phyloP scores from a whole-genome alignment of 2,113 vertebrate genomes.

The Saguinus midas region DNA sequence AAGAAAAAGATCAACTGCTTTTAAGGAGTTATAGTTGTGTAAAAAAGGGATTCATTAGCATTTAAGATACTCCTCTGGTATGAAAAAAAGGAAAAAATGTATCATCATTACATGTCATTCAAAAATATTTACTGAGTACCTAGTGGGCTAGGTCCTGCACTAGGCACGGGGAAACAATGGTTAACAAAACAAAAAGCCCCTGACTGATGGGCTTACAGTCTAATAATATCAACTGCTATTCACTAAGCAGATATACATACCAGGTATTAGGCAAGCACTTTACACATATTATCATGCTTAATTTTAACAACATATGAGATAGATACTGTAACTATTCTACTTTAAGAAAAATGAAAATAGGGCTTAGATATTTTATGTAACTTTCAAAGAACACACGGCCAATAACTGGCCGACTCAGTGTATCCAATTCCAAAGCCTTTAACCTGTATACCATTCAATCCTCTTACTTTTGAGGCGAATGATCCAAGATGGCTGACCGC shows the following conservation, averaged over 20 bases:
- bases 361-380: neutral
- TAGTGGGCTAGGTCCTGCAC: neutral
- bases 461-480: neutral
- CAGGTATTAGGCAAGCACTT: neutral
- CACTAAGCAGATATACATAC: neutral
- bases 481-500: too few relatives aligned
- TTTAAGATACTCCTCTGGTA: slow-evolving; percentile 9
- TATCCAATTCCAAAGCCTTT: neutral
- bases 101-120: neutral
- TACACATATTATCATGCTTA: neutral
- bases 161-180: neutral
- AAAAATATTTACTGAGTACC: neutral
- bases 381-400: neutral
- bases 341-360: slow-evolving; percentile 34
- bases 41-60: slow-evolving; percentile 24
- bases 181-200: neutral
- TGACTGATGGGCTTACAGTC: neutral
- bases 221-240: neutral
- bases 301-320: neutral
- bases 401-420: neutral
- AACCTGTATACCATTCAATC: neutral
- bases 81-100: neutral
- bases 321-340: neutral
- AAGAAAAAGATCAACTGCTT: neutral
- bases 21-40: neutral